Evolutionary conservation across 2,113 vertebrate genomes (phyloP), one percentile per base, ranked within the genome.

Genomic region (Pongo pygmaeus): DNA sequence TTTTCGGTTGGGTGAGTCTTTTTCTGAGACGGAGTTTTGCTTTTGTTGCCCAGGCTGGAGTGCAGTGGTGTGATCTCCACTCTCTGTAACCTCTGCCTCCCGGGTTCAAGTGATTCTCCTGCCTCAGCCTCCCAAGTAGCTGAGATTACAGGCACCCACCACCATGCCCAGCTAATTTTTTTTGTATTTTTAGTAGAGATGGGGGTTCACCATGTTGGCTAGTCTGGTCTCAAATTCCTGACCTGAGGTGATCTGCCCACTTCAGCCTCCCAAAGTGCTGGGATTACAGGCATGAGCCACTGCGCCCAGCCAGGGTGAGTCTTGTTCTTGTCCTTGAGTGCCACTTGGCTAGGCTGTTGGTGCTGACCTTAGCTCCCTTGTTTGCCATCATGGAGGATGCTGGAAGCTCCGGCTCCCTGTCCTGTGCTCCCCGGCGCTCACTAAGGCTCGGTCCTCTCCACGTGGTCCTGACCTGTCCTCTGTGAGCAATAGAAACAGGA

Each of bases 401-500:
- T 38, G 5, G 14, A 18, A 23, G 46, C 6, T 13, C 52, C 4
- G 2, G 52, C 3, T 46, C 22, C 0, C 46, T 5, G 38, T 84
- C 12, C 23, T 2, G 2, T 38, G 14, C 30, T 77, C 46, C 40
- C 4, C 8, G 2, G 17, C 74, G 97, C 98, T 98, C 98, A 92
- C 93, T 16, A 67, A 83, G 91, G 30, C 95, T 80, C 3, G 55
- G 74, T 97, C 98, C 95, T 97, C 25, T 97, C 97, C 98, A 0
- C 0, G 89, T 98, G 97, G 97, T 95, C 94, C 90, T 0, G 98
- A 52, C 97, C 96, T 25, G 88, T 92, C 75, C 5, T 64, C 90
- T 14, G 80, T 89, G 99, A 99, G 99, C 99, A 14, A 99, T 91
- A 99, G 85, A 84, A 99, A 18, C 0, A 75, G 99, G 99, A 98